Evolutionary conservation across 2,888 invertebrate species (phyloP).

Genomic region (Pediacus dermestoides): DNA sequence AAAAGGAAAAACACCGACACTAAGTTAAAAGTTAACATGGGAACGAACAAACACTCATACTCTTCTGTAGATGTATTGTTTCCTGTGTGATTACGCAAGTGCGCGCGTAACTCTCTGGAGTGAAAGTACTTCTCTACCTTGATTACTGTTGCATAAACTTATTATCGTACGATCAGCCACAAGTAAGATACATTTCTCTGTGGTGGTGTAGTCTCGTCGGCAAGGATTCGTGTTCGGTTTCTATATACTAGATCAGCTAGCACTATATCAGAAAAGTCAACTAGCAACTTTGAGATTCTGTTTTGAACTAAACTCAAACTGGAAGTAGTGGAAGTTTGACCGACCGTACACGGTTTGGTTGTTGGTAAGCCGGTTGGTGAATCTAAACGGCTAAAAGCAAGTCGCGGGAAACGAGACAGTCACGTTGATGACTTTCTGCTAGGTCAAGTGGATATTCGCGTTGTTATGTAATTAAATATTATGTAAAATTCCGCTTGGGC

Average conservation of each 20-base stretch:
- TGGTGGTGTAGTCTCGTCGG: no score
- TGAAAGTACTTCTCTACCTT: conserved; percentile 42
- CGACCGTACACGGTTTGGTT: conserved; percentile 9
- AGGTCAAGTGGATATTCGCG: conserved; percentile 22
- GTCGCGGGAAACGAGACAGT: conserved; percentile 13
- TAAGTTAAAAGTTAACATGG: conserved; percentile 8
- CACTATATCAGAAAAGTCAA: no score
- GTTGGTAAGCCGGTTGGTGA: conserved; percentile 7
- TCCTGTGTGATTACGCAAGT: conserved; percentile 35
- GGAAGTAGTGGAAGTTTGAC: conserved; percentile 6
- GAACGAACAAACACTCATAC: conserved; percentile 14
- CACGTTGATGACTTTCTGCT: conserved; percentile 20
- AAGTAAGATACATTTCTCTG: no score
- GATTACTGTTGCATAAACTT: conserved; percentile 40
- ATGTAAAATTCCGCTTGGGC: background rate
- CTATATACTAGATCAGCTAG: no score
- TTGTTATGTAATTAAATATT: no score
- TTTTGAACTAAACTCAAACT: conserved; percentile 24
- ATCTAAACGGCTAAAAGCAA: conserved; percentile 6
- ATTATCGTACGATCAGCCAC: conserved; percentile 16
- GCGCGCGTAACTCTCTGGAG: conserved; percentile 35
- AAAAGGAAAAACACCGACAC: conserved; percentile 8
- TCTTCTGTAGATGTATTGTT: conserved; percentile 26
- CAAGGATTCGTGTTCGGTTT: no score
- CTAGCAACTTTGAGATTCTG: conserved; percentile 15